Base-by-base conservation (phyloP, 2,888 invertebrate species). In the Pecten maximus region DNA sequence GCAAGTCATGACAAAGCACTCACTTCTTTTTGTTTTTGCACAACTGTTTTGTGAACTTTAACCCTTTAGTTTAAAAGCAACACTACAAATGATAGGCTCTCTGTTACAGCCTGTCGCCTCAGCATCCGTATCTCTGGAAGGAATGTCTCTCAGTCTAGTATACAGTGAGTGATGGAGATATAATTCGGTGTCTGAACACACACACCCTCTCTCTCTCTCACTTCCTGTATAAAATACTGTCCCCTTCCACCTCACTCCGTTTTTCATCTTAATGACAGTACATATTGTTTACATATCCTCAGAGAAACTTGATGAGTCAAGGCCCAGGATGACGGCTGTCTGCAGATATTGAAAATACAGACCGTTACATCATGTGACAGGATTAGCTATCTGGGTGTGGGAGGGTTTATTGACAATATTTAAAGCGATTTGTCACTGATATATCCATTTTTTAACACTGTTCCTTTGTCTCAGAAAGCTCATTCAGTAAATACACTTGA, bases 251-350 rank as follows among this genome's bases (percentile, higher is more conserved):
- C 1, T 74, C 23, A 8, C 35, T 12, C 10, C 35, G 10, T 74
- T 35, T n/a, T 15, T 6, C 74, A 19, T 74, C 6, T 35, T 35
- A 10, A 74, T 74, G 74, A 74, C 74, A 28, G 35, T 23, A 35
- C 10, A 8, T 8, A 74, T 15, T 48, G 35, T 74, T 74, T 35
- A 74, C 28, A 74, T 35, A 35, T 28, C 74, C 35, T 74, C 10
- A 35, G 74, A 74, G 74, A 35, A 74, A 74, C 28, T 35, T 74
- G 74, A 74, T 74, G 74, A 28, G 74, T 74, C 74, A 74, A 74
- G 23, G 8, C 35, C 23, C 35, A 35, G 23, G 8, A 10, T 10
- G 74, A 35, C 28, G 28, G 4, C 10, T 8, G 8, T 35, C 35
- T 74, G 10, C 35, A 28, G 35, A 74, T 12, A 28, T 28, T 35